phyloP scores from a whole-genome alignment of 2,888 invertebrate genomes.

The Brachyptera risi region DNA sequence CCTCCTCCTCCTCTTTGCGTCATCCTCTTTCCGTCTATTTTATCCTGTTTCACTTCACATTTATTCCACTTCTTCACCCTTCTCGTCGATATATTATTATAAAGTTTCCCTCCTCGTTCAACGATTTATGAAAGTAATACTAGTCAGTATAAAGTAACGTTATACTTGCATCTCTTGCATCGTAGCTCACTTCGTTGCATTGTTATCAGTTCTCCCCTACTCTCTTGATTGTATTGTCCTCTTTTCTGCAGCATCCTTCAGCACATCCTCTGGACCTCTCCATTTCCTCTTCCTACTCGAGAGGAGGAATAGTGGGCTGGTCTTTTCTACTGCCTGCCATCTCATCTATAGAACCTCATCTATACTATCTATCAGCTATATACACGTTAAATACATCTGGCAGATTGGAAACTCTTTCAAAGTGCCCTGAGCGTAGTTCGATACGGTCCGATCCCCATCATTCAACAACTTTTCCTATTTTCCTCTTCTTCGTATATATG shows the following conservation, averaged over 20 bases:
- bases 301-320: not conserved
- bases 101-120: not conserved
- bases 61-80: not conserved
- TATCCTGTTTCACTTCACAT: slow-evolving; percentile 7
- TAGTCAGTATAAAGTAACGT: slow-evolving; percentile 14
- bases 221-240: slow-evolving; percentile 9
- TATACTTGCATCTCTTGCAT: slow-evolving; percentile 15
- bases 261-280: slow-evolving; percentile 16
- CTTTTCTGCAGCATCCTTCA: not conserved
- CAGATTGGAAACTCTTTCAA: slow-evolving; percentile 25
- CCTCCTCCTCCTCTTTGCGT: not conserved
- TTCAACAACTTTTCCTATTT: slow-evolving; percentile 19
- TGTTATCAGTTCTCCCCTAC: slow-evolving; percentile 4
- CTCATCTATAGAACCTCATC: slow-evolving; percentile 6
- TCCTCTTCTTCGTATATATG: not conserved
- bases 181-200: slow-evolving; percentile 12
- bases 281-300: slow-evolving; percentile 14
- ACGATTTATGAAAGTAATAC: slow-evolving; percentile 20
- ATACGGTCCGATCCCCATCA: slow-evolving; percentile 17
- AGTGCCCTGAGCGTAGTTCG: slow-evolving; percentile 11
- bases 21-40: not conserved
- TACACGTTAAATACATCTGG: slow-evolving; percentile 27
- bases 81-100: not conserved
- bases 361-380: slow-evolving; percentile 12
- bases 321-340: slow-evolving; percentile 1